A percentile compares a stretch with the other conserved stretches of the same genome.
Conservation (phyloP, 1,140 invertebrate genomes). For the Geopemphigus sp. region DNA sequence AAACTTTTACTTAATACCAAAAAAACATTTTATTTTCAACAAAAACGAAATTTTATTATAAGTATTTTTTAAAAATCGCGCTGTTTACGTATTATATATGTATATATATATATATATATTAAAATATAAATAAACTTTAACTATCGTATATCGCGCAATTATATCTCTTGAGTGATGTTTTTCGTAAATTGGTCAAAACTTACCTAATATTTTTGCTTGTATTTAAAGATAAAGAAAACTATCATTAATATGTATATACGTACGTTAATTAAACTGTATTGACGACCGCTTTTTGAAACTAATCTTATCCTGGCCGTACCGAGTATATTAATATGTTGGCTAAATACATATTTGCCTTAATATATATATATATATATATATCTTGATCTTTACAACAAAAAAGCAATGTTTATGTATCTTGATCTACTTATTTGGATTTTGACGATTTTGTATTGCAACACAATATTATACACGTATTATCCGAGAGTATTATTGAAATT, state of each 20-base stretch:
- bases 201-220: constrained; percentile 24
- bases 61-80: neutral
- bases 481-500: too few species aligned
- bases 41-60: neutral
- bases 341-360: too few species aligned
- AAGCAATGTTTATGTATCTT: too few species aligned
- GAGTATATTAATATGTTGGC: too few species aligned
- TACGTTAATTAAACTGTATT: neutral
- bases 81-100: neutral
- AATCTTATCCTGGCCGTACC: too few species aligned
- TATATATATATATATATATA: too few species aligned
- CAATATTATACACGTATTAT: too few species aligned
- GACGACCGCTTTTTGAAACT: too few species aligned
- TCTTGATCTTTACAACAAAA: too few species aligned
- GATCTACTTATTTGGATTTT: too few species aligned
- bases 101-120: neutral
- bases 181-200: constrained; percentile 8
- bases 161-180: neutral
- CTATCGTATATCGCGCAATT: neutral
- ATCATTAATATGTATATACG: neutral
- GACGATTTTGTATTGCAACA: too few species aligned
- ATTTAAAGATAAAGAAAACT: constrained; percentile 14
- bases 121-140: constrained; percentile 24
- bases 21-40: neutral
- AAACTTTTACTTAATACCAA: neutral